A percentile compares a stretch with the other conserved stretches of the same genome.
phyloP scores from a whole-genome alignment of 2,888 invertebrate genomes.

The Cyaniris semiargus region DNA sequence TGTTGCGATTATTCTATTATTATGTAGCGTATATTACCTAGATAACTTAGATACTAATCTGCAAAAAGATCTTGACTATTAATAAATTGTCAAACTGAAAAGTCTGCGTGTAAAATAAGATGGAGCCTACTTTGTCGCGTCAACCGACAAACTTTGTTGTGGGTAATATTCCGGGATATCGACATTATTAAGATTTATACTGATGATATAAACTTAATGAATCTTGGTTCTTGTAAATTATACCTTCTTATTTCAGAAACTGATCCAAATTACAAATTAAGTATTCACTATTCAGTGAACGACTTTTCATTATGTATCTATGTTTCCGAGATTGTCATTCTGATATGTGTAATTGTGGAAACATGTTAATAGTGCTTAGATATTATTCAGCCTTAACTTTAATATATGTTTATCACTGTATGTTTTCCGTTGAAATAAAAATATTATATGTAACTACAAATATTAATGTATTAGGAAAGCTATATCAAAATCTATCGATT shows the following conservation, averaged over 20 bases:
- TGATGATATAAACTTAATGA: not conserved
- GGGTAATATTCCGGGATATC: not conserved
- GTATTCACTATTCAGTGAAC: not conserved
- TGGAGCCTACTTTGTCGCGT: not conserved
- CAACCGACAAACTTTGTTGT: not conserved
- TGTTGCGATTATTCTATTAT: slow-evolving; percentile 17
- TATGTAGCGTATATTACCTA: not conserved
- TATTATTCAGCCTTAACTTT: too few species aligned
- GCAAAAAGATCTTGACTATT: not conserved
- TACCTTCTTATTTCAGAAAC: not conserved
- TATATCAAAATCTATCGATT: too few species aligned
- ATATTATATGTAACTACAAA: too few species aligned
- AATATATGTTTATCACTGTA: too few species aligned
- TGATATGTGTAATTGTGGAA: too few species aligned
- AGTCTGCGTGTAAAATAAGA: too few species aligned
- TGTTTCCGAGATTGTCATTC: not conserved
- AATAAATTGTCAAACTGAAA: not conserved
- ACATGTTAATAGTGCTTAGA: too few species aligned
- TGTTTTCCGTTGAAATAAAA: too few species aligned
- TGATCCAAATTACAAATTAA: not conserved
- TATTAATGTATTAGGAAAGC: too few species aligned
- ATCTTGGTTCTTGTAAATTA: not conserved
- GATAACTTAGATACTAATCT: not conserved
- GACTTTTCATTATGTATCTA: not conserved
- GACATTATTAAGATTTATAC: not conserved